Base-by-base conservation (phyloP, 2,888 invertebrate genomes). In the Leucania comma region DNA sequence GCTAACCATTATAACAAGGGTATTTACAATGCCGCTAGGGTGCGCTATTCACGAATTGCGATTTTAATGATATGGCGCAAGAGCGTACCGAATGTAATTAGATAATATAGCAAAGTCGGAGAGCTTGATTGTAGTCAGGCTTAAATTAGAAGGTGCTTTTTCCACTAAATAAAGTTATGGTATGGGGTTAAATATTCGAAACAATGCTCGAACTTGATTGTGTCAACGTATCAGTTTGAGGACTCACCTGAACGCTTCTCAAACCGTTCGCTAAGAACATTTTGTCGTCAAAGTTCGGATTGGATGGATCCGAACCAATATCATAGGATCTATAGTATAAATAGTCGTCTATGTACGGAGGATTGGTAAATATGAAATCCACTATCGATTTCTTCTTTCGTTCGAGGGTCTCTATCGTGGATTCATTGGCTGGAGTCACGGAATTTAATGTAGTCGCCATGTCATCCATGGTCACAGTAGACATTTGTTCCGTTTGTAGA, bases 251-350 rank as follows among this genome's bases (percentile, higher is more conserved):
- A 66, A 96, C 92, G 85, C 89, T 94, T 87, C 90, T 92, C 46
- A 95, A 83, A 54, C 96, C 96, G 81, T 96, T 94, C 3, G 91
- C 95, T 65, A 95, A 87, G 83, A 96, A 96, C 88, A 93, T 91
- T 80, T 91, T 90, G 26, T 90, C 88, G 46, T 90, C 89, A 60
- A 89, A 86, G 53, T 81, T 88, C 24, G 88, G 86, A 50, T 86
- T 87, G 1, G 89, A 83, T 35, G 86, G 69, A 50, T 91, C 91
- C 10, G 91, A 86, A 42, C 91, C 92, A 17, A 94, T 89, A 59
- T 94, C 92, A 78, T 92, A 95, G 2, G 95, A 92, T 83, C 93
- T 90, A 81, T 94, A 94, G 63, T 92, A 86, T 46, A 91, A 85
- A 73, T 93, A 93, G 78, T 95, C 95, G 26, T 95, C 92, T 35